Conservation (phyloP, 2,113 vertebrate species). For the Stictonetta naevosa region DNA sequence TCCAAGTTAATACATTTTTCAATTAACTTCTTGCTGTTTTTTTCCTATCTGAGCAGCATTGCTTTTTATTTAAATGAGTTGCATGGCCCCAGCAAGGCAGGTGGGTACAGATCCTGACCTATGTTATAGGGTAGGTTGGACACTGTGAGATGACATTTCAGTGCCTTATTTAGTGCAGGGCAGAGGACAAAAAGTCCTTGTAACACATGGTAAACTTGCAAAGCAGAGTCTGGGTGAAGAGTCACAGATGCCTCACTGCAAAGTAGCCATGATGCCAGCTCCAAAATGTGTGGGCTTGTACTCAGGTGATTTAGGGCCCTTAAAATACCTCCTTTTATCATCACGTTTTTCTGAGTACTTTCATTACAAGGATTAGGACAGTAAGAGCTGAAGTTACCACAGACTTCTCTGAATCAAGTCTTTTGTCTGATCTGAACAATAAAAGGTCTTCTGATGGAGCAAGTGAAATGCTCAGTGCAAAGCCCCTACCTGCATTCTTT, state of each 20-base stretch:
- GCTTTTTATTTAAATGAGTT: neutral
- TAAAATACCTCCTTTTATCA: neutral
- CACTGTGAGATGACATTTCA: neutral
- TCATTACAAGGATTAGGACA: neutral
- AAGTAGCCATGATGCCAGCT: neutral
- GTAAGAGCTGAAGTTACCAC: neutral
- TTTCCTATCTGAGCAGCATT: neutral
- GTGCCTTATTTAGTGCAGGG: neutral
- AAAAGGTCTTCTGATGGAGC: neutral
- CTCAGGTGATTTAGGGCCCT: neutral
- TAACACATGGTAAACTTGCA: neutral
- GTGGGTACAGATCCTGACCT: neutral
- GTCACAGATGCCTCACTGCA: neutral
- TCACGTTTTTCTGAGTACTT: neutral
- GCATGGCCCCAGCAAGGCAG: neutral
- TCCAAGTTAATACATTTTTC: neutral
- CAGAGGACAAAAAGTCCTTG: neutral
- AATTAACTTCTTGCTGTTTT: neutral
- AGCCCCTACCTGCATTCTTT: neutral
- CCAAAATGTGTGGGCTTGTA: neutral
- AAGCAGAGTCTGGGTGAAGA: neutral
- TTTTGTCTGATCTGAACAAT: neutral
- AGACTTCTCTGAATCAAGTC: neutral
- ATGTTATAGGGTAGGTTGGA: neutral
- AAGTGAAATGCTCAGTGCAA: neutral